Evolutionary conservation across 1,140 invertebrate species (phyloP).

Genomic region (Zaprionus kolodkinae): DNA sequence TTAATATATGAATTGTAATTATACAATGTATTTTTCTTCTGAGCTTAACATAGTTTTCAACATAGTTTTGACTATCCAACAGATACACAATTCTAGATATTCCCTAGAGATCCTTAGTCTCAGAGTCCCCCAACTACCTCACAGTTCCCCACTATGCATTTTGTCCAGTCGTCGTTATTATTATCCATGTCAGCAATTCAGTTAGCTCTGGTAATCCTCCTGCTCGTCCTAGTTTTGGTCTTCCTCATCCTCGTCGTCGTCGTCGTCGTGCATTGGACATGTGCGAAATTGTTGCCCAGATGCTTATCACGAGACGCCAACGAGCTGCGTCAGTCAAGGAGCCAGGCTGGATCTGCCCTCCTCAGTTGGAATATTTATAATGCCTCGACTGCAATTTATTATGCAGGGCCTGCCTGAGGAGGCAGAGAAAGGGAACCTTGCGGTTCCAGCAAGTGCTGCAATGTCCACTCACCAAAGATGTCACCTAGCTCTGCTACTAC

Average conservation of each 20-base stretch:
- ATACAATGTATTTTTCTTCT: too few species aligned
- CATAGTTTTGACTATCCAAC: too few species aligned
- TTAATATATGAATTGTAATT: too few species aligned
- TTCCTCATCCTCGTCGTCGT: neutral
- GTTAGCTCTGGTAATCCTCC: conserved; percentile 52
- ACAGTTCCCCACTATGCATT: conserved; percentile 15
- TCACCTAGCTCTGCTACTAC: conserved; percentile 52
- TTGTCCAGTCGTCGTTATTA: conserved; percentile 38
- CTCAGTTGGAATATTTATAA: conserved; percentile 72
- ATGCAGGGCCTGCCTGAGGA: conserved; percentile 58
- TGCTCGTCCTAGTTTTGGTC: too few species aligned
- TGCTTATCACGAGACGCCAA: conserved; percentile 63
- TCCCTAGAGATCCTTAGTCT: neutral
- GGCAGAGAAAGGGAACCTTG: neutral
- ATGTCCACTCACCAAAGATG: conserved; percentile 74
- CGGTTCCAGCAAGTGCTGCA: neutral
- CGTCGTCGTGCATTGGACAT: conserved; percentile 47
- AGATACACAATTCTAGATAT: neutral
- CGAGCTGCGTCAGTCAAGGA: conserved; percentile 18
- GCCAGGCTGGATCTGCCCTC: neutral
- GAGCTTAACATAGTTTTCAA: too few species aligned
- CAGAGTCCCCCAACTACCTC: neutral
- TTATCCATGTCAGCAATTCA: conserved; percentile 70
- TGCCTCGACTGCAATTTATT: conserved; percentile 78
- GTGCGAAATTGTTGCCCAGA: conserved; percentile 76